Evolutionary conservation across 2,797 vertebrate species (phyloP).

Genomic region (Dicrostonyx torquatus): DNA sequence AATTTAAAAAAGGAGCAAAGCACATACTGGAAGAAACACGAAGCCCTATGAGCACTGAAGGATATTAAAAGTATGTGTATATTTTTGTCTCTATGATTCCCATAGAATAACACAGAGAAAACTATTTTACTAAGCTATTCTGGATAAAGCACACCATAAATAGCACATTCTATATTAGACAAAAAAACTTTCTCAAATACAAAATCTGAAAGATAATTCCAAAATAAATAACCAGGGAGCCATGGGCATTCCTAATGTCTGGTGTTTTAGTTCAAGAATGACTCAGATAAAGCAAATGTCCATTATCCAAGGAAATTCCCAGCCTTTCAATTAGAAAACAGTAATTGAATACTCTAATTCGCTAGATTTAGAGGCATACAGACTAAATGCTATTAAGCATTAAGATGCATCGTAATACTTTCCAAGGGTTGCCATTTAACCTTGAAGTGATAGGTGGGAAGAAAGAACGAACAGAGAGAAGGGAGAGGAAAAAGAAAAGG

Average conservation of each 20-base stretch:
- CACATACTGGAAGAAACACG: background rate
- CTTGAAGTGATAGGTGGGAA: background rate
- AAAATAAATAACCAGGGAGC: constrained; percentile 47
- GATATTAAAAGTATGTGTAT: background rate
- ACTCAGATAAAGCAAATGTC: background rate
- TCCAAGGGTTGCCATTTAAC: background rate
- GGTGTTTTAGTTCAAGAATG: background rate
- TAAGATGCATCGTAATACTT: background rate
- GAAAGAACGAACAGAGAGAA: background rate
- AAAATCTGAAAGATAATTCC: background rate
- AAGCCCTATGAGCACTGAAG: background rate
- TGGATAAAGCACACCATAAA: background rate
- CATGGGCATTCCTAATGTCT: background rate
- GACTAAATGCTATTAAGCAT: background rate
- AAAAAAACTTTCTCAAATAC: background rate
- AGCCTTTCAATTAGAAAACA: constrained; percentile 2
- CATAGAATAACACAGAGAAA: background rate
- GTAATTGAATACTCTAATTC: background rate
- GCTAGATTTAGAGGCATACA: background rate
- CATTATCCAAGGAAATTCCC: background rate
- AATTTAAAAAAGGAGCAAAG: background rate
- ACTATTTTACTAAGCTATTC: background rate
- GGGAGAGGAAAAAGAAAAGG: accelerated
- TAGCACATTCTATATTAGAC: background rate
- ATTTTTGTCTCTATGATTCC: background rate